Evolutionary conservation across 1,140 invertebrate species (phyloP).

Genomic region (Argopecten irradians): DNA sequence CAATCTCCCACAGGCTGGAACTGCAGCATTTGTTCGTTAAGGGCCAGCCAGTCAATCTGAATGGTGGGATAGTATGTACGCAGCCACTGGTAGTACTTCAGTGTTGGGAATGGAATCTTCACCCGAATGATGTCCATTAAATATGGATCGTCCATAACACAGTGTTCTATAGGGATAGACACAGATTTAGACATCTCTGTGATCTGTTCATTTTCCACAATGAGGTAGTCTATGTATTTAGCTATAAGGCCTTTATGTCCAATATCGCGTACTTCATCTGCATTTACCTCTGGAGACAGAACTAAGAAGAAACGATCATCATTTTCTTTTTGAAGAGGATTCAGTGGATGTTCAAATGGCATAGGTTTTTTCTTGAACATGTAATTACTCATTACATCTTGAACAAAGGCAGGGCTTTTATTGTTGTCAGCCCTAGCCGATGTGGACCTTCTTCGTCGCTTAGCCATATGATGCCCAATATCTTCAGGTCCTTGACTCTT

Average conservation of each 20-base stretch:
- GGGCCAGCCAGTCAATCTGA: slow-evolving; percentile 45
- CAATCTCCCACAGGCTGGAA: slow-evolving; percentile 27
- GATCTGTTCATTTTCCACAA: slow-evolving; percentile 53
- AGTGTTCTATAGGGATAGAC: slow-evolving; percentile 49
- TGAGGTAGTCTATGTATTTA: slow-evolving; percentile 50
- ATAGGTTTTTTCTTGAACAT: neutral
- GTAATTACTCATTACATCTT: neutral
- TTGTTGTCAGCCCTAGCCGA: neutral
- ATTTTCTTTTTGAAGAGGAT: neutral
- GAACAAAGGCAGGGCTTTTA: neutral
- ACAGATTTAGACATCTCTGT: slow-evolving; percentile 53
- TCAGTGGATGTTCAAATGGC: neutral
- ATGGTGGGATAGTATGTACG: slow-evolving; percentile 45
- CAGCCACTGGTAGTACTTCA: slow-evolving; percentile 49
- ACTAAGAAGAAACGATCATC: neutral
- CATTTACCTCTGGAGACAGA: slow-evolving; percentile 32
- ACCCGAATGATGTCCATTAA: slow-evolving; percentile 48
- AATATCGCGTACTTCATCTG: slow-evolving; percentile 42
- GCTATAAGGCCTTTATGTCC: slow-evolving; percentile 43
- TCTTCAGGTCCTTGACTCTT: neutral
- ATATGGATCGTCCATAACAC: slow-evolving; percentile 51
- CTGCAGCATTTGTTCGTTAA: slow-evolving; percentile 35
- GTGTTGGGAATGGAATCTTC: slow-evolving; percentile 50
- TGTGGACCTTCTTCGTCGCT: neutral
- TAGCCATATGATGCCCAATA: neutral